A percentile compares a stretch with the other conserved stretches of the same genome.
Conservation (phyloP, 2,113 vertebrate genomes). For the Megaptera novaeangliae region DNA sequence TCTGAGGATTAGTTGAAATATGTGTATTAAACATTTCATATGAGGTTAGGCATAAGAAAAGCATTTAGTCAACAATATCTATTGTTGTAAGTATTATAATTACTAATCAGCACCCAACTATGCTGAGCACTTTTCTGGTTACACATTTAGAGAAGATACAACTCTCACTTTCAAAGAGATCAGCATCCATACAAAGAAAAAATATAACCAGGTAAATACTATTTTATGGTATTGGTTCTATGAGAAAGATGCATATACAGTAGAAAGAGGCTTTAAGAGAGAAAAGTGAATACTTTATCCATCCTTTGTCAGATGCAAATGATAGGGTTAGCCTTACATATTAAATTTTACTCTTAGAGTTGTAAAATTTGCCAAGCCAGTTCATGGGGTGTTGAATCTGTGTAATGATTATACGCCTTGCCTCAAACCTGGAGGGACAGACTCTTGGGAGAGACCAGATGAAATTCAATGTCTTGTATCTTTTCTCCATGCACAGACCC, state of each 20-base stretch:
- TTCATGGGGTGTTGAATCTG: not conserved
- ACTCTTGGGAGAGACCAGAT: slow-evolving; percentile 6
- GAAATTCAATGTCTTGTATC: not conserved
- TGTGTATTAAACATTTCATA: not conserved
- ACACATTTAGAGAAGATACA: not conserved
- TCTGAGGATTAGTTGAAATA: not conserved
- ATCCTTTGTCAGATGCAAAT: not conserved
- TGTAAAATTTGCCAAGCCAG: not conserved
- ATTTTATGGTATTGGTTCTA: not conserved
- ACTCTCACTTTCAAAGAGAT: not conserved
- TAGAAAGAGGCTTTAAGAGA: not conserved
- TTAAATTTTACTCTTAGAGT: not conserved
- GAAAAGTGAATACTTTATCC: not conserved
- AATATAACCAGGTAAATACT: not conserved
- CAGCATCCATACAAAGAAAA: not conserved
- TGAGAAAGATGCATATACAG: not conserved
- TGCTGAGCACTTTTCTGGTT: not conserved
- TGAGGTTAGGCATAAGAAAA: not conserved
- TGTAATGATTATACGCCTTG: not conserved
- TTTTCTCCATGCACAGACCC: not conserved
- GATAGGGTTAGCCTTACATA: not conserved
- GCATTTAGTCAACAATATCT: not conserved
- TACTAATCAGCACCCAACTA: not conserved
- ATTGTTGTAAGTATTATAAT: not conserved
- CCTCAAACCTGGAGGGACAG: not conserved